A percentile compares a stretch with the other conserved stretches of the same genome.
Conservation (phyloP, 2,797 vertebrate species). For the Odontamblyopus rebecca region DNA sequence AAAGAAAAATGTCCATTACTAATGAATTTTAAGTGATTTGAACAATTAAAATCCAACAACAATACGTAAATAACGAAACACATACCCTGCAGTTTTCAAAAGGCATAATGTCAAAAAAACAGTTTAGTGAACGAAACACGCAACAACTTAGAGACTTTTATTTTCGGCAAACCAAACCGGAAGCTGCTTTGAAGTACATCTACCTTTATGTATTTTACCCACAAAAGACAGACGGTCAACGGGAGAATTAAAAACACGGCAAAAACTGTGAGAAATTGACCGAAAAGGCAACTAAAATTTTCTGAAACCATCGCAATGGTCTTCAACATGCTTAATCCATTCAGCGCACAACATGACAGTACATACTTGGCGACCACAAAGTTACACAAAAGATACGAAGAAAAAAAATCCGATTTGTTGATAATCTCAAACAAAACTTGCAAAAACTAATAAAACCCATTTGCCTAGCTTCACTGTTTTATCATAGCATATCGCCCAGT, state of each 20-base stretch:
- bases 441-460: not conserved
- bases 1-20: not conserved
- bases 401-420: not conserved
- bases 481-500: not conserved
- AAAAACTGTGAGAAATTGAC: conserved; percentile 8
- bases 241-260: not conserved
- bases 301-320: fast-evolving
- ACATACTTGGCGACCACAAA: not conserved
- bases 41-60: fast-evolving
- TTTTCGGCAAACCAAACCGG: conserved; percentile 15
- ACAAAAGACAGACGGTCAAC: conserved; percentile 4
- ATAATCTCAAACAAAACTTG: not conserved
- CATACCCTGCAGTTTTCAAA: not conserved
- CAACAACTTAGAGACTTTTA: conserved; percentile 30
- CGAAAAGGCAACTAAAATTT: conserved; percentile 3
- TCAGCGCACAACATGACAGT: not conserved
- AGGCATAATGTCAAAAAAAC: not conserved
- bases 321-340: not conserved
- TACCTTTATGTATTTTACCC: conserved; percentile 1
- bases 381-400: not conserved
- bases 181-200: not conserved
- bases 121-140: not conserved
- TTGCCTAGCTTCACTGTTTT: fast-evolving
- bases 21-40: not conserved
- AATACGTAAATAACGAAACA: not conserved